Conservation (phyloP, 1,140 invertebrate genomes). For the Parapsyche elsis region DNA sequence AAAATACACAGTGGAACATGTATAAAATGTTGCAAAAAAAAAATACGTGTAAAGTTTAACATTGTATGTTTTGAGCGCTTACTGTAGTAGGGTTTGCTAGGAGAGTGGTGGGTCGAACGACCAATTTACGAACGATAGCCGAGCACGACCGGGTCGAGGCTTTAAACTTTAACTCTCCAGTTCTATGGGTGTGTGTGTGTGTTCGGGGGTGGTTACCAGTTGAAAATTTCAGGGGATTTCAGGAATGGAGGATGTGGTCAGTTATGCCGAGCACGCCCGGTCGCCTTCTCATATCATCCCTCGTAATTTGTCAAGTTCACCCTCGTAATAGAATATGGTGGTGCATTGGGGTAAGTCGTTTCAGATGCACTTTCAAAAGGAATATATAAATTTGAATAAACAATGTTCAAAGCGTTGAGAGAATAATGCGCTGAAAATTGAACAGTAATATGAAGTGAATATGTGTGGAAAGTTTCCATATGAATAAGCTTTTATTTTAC, state of each 20-base stretch:
- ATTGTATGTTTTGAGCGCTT: too few species aligned
- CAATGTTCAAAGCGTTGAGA: too few species aligned
- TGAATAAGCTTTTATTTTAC: too few species aligned
- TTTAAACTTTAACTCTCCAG: constrained; percentile 34
- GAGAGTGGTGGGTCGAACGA: constrained; percentile 24
- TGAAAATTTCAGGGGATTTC: constrained; percentile 22
- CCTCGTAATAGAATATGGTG: constrained; percentile 44
- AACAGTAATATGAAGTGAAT: too few species aligned
- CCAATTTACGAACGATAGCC: constrained; percentile 33
- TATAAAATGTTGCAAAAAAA: too few species aligned
- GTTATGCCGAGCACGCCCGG: constrained; percentile 47
- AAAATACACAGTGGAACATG: too few species aligned
- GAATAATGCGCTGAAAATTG: too few species aligned
- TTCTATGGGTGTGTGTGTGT: neutral
- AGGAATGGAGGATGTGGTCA: constrained; percentile 22
- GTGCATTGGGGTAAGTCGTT: neutral
- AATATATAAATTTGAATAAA: too few species aligned
- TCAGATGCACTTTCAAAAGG: neutral
- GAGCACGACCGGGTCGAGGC: constrained; percentile 25
- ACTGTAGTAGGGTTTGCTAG: too few species aligned
- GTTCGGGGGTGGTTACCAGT: neutral
- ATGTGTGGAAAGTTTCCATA: too few species aligned
- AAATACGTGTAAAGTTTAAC: too few species aligned
- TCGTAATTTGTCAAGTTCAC: constrained; percentile 53
- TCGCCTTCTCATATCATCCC: constrained; percentile 48